A percentile compares a stretch with the other conserved stretches of the same genome.
phyloP scores from a whole-genome alignment of 1,140 invertebrate genomes.

The Dendroctonus ponderosae region DNA sequence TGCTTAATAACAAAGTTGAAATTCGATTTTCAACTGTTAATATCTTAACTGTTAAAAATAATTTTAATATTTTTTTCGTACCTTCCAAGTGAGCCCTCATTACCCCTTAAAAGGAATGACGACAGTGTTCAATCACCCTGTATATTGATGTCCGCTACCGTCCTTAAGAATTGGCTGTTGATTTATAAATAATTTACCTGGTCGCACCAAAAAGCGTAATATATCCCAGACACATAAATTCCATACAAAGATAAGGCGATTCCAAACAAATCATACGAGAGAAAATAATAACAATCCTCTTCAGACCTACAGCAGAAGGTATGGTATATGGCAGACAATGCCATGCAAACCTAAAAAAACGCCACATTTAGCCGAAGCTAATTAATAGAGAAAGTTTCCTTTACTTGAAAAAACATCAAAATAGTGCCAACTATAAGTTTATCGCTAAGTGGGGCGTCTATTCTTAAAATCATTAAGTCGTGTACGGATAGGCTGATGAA shows the following conservation, averaged over 20 bases:
- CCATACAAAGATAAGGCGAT: slow-evolving; percentile 89
- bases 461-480: slow-evolving; percentile 76
- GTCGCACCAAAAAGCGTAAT: slow-evolving; percentile 96
- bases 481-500: slow-evolving; percentile 82
- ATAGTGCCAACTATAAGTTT: slow-evolving; percentile 80
- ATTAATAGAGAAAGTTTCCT: slow-evolving; percentile 15
- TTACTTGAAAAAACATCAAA: slow-evolving; percentile 84
- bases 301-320: slow-evolving; percentile 92
- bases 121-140: no score
- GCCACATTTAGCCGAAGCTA: slow-evolving; percentile 11
- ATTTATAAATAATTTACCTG: slow-evolving; percentile 60
- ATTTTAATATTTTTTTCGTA: no score
- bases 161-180: no score
- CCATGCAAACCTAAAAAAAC: slow-evolving; percentile 84
- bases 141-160: no score
- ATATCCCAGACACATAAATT: slow-evolving; percentile 93
- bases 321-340: slow-evolving; percentile 88
- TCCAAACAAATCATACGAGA: slow-evolving; percentile 90
- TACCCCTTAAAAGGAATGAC: no score
- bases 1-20: no score
- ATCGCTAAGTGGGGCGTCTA: slow-evolving; percentile 74
- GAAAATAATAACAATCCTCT: slow-evolving; percentile 79
- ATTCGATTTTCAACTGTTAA: no score
- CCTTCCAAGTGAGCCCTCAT: no score
- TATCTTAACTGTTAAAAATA: no score